A percentile compares a stretch with the other conserved stretches of the same genome.
Conservation (phyloP, 53 echinoderm and acorn worm genomes). For the Patiria pectinifera region DNA sequence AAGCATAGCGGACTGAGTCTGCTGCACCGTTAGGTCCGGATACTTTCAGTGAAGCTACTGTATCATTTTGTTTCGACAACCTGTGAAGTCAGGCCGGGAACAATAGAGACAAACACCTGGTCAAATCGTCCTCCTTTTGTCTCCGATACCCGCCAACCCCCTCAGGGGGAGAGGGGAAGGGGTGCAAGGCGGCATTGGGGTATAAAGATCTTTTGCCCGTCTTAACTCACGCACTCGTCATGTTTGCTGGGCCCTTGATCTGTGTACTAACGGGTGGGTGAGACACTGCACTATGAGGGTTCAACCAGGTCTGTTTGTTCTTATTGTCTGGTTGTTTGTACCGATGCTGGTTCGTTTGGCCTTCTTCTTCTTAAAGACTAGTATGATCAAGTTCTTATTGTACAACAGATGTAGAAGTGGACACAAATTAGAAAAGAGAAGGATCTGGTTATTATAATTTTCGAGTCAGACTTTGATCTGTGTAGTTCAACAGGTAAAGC, state of each 20-base stretch:
- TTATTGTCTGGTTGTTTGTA: constrained; percentile 12
- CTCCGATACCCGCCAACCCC: neutral
- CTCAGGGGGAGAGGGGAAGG: neutral
- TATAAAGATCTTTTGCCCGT: neutral
- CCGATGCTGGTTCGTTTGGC: neutral
- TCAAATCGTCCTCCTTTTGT: constrained; percentile 4
- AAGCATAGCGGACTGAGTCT: too few species aligned
- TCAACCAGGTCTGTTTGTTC: constrained; percentile 4
- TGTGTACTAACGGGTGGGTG: constrained; percentile 13
- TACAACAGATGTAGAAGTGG: too few species aligned
- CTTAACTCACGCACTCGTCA: neutral
- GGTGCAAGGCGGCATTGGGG: neutral
- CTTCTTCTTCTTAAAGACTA: too few species aligned
- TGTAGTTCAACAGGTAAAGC: too few species aligned
- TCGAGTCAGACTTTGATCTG: too few species aligned
- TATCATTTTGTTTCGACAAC: constrained; percentile 57
- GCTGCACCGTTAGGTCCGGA: too few species aligned
- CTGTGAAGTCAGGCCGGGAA: constrained; percentile 25
- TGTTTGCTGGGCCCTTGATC: constrained; percentile 37
- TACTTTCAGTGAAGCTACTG: neutral
- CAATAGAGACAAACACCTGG: constrained; percentile 42
- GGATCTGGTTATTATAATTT: too few species aligned
- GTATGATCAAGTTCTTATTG: too few species aligned
- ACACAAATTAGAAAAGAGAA: too few species aligned
- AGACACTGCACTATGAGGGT: neutral